These are phyloP conservation scores for Gobionotothen gibberifrons DNA, from an alignment of 2,797 vertebrate species.

Conservation along the genomic window DNA sequence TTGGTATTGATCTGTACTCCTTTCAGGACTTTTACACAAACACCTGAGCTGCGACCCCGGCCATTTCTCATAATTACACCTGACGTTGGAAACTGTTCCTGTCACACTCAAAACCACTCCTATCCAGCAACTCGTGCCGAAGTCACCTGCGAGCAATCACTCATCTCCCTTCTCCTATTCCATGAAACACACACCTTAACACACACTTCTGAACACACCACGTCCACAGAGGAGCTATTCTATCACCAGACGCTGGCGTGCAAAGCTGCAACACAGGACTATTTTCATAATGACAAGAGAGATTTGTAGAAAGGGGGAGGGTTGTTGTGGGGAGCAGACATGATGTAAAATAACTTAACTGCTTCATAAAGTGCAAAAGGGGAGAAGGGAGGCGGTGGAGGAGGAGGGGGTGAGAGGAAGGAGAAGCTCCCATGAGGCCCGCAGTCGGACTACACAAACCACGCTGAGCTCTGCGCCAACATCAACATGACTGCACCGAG, in stretches of 20 bases:
- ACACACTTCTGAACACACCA: slow-evolving; percentile 28
- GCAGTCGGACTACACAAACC: slow-evolving; percentile 68
- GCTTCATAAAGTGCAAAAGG: slow-evolving; percentile 70
- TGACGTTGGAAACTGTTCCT: slow-evolving; percentile 53
- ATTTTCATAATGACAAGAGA: slow-evolving; percentile 79
- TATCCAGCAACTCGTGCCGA: slow-evolving; percentile 37
- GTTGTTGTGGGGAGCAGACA: slow-evolving; percentile 71
- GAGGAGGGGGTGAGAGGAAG: slow-evolving; percentile 45
- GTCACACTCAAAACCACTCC: slow-evolving; percentile 50
- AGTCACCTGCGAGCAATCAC: slow-evolving; percentile 76
- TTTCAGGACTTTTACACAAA: slow-evolving; percentile 18
- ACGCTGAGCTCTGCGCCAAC: slow-evolving; percentile 64
- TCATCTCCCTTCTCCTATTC: slow-evolving; percentile 59
- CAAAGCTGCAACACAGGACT: slow-evolving; percentile 66
- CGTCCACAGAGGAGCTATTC: slow-evolving; percentile 72
- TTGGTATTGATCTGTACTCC: neutral
- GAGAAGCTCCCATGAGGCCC: slow-evolving; percentile 68
- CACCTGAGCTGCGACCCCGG: slow-evolving; percentile 39
- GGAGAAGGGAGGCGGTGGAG: slow-evolving; percentile 8
- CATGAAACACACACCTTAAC: slow-evolving; percentile 47
- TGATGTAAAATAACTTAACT: slow-evolving; percentile 82
- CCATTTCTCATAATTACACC: slow-evolving; percentile 62
- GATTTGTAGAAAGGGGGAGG: slow-evolving; percentile 61
- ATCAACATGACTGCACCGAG: slow-evolving; percentile 66
- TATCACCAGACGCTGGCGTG: slow-evolving; percentile 64